Base-by-base conservation (phyloP, 2,113 vertebrate species). In the Macaca mulatta region DNA sequence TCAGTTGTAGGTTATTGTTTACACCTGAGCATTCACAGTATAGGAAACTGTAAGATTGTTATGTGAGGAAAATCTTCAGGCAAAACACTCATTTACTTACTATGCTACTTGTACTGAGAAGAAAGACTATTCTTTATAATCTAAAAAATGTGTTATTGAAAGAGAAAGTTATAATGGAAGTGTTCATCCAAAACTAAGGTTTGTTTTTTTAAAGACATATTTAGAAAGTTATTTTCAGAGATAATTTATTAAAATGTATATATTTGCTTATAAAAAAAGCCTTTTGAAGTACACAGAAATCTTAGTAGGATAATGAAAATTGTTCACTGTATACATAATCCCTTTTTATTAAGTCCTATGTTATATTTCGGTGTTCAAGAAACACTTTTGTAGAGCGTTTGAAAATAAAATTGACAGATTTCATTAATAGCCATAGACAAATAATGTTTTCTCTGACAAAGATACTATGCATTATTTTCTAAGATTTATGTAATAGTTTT, bases 31-130 rank as follows among this genome's bases (percentile, higher is more conserved):
- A 85, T 6, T 69, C 67, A 79, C 48, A 59, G 57, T 72, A 59
- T 35, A 93, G 94, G n/a, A 88, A 95, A 57, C 22, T 40, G 20
- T 83, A 80, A n/a, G 30, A 78, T 64, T 94, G 77, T 86, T 57
- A 77, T 45, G 67, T 38, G 80, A 92, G 61, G 81, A 96, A 95
- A 79, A 40, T 7, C 16, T 82, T 96, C 5, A 67, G 35, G 13
- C 43, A 92, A 88, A 97, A 81, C 70, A 69, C 17, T 79, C 16
- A 52, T 72, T 74, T 61, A 82, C 23, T 92, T 32, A 72, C 5
- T 87, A 61, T 50, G 48, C 35, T 80, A 30, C 88, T 87, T 88
- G 30, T 88, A 74, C 67, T 87, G 67, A 67, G n/a, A 81, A 67
- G 82, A 86, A 80, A 74, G 17, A 64, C n/a, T 59, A 45, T 91